phyloP scores from a whole-genome alignment of 2,797 vertebrate species.

The Enteromius paludinosus region DNA sequence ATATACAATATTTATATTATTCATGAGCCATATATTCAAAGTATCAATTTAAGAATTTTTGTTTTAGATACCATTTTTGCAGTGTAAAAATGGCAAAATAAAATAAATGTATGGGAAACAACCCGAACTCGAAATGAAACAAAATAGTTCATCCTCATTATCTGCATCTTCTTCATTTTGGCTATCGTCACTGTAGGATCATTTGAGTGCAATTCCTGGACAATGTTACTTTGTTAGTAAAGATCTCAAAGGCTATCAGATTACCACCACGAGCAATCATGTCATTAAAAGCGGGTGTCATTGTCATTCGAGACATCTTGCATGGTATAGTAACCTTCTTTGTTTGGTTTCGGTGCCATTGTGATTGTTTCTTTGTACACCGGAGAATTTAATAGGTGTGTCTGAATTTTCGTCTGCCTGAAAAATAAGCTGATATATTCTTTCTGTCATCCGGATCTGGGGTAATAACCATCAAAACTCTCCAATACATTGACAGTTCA shows the following conservation, averaged over 20 bases:
- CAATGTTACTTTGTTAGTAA: slow-evolving; percentile 45
- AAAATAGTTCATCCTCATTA: slow-evolving; percentile 6
- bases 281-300: slow-evolving; percentile 32
- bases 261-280: slow-evolving; percentile 44
- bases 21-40: neutral
- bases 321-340: slow-evolving; percentile 34
- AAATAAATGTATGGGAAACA: neutral
- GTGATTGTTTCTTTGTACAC: slow-evolving; percentile 22
- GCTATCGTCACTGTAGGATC: slow-evolving; percentile 21
- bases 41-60: neutral
- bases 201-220: slow-evolving; percentile 10
- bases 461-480: neutral
- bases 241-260: slow-evolving; percentile 18
- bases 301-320: slow-evolving; percentile 51
- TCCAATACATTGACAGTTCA: neutral
- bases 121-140: neutral
- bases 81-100: neutral
- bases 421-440: slow-evolving; percentile 34
- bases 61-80: neutral
- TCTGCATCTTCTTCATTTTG: slow-evolving; percentile 23
- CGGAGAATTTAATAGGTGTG: slow-evolving; percentile 26
- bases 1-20: neutral
- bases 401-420: slow-evolving; percentile 14
- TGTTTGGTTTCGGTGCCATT: slow-evolving; percentile 25
- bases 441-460: slow-evolving; percentile 8